Percentiles rank a stretch among this genome's conserved stretches.
These are phyloP conservation scores for Liparis tanakae DNA, from an alignment of 2,797 vertebrate genomes.

Conservation along the genomic window DNA sequence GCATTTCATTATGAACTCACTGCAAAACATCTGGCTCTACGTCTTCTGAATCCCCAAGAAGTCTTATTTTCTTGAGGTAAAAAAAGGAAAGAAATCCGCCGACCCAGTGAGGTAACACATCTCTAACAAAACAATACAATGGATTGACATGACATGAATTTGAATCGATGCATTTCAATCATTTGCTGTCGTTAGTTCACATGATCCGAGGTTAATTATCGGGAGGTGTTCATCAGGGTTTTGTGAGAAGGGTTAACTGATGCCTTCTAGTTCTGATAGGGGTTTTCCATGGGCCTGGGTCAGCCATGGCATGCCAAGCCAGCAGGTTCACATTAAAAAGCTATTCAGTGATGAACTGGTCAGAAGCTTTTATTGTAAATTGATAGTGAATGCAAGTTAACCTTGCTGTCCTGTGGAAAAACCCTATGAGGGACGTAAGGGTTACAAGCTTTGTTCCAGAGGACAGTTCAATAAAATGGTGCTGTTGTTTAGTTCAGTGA, in stretches of 20 bases:
- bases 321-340: neutral
- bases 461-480: neutral
- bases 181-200: neutral
- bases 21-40: slow-evolving; percentile 2
- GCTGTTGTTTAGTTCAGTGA: neutral
- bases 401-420: neutral
- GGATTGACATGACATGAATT: neutral
- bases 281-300: neutral
- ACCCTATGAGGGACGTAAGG: neutral
- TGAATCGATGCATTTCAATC: neutral
- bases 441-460: neutral
- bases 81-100: neutral
- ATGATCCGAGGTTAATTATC: neutral
- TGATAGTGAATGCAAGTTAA: neutral
- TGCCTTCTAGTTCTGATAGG: neutral
- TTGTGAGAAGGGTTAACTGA: neutral
- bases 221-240: slow-evolving; percentile 1
- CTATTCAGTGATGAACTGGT: neutral
- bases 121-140: neutral
- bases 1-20: neutral
- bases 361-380: neutral
- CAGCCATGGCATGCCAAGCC: neutral
- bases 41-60: neutral
- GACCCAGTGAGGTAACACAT: neutral
- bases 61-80: neutral